Conservation (phyloP, 2,113 vertebrate species). For the Hoplias malabaricus region DNA sequence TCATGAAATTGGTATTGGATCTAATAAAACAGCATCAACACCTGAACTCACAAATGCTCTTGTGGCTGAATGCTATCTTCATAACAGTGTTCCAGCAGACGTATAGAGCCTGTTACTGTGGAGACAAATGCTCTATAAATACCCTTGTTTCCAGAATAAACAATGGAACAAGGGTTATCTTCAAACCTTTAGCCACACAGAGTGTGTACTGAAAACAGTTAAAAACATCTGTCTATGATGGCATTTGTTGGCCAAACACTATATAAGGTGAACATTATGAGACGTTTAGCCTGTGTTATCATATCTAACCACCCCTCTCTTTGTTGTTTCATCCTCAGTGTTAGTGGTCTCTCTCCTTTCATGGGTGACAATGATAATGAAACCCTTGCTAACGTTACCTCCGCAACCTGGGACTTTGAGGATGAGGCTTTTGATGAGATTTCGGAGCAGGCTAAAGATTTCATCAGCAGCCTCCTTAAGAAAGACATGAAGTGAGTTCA, state of each 20-base stretch:
- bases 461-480: conserved; percentile 84
- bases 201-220: no score
- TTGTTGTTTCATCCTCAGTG: conserved; percentile 63
- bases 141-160: no score
- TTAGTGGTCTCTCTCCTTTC: conserved; percentile 89
- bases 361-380: conserved; percentile 91
- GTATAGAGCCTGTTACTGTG: no score
- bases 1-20: no score
- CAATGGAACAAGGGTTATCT: no score
- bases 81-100: no score
- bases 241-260: neutral
- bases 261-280: neutral
- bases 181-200: neutral
- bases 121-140: no score
- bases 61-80: no score
- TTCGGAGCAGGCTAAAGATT: conserved; percentile 86
- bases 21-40: no score
- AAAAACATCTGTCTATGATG: neutral
- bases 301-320: neutral
- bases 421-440: conserved; percentile 91
- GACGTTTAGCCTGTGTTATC: neutral
- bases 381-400: conserved; percentile 87
- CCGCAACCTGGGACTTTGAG: conserved; percentile 88
- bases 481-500: conserved; percentile 84
- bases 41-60: no score